Conservation (phyloP, 2,888 invertebrate species). For the Acrobasis suavella region DNA sequence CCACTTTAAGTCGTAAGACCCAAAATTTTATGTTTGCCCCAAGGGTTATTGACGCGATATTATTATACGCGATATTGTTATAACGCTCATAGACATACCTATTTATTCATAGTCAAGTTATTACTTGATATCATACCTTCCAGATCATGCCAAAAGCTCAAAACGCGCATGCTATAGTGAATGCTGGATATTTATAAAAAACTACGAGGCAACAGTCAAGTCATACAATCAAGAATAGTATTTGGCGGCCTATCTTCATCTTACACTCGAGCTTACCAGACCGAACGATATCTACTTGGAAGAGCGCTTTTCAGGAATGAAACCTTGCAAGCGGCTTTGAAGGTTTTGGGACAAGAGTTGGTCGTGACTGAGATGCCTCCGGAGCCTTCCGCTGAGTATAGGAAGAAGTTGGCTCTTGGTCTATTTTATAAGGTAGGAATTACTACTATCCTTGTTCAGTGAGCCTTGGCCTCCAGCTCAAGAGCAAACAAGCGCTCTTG, state of each 20-base stretch:
- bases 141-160: slow-evolving; percentile 88
- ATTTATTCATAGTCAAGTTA: too few relatives aligned
- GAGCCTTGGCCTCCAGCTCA: too few relatives aligned
- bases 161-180: slow-evolving; percentile 88
- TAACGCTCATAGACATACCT: too few relatives aligned
- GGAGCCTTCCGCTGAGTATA: slow-evolving; percentile 82
- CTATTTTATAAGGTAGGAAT: slow-evolving; percentile 82
- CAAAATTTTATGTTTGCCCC: too few relatives aligned
- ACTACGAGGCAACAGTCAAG: slow-evolving; percentile 35
- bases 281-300: slow-evolving; percentile 73
- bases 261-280: slow-evolving; percentile 71
- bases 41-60: too few relatives aligned
- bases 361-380: slow-evolving; percentile 67
- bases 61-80: too few relatives aligned
- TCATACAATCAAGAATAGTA: slow-evolving; percentile 71
- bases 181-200: slow-evolving; percentile 86
- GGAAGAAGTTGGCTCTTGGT: slow-evolving; percentile 82
- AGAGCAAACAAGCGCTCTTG: too few relatives aligned
- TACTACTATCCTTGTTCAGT: too few relatives aligned
- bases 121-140: slow-evolving; percentile 26
- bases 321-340: slow-evolving; percentile 59
- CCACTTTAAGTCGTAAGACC: too few relatives aligned
- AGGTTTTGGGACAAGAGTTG: slow-evolving; percentile 49
- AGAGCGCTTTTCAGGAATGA: slow-evolving; percentile 62
- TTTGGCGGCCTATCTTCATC: slow-evolving; percentile 80